These are phyloP conservation scores for Junonia oenone DNA, from an alignment of 2,888 invertebrate genomes.

Conservation along the genomic window DNA sequence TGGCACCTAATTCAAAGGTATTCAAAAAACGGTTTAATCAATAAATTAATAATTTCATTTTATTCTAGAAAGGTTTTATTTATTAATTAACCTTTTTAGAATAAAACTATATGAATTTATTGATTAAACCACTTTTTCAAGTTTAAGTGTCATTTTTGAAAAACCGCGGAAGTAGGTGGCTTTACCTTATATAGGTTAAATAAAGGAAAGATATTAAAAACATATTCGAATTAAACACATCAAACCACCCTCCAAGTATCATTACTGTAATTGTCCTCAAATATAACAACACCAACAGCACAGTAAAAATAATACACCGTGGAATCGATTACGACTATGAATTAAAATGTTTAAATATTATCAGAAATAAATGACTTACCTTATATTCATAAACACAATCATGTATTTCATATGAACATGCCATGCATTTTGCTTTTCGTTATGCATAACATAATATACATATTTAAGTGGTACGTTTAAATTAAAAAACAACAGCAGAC, in stretches of 20 bases:
- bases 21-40: too few species aligned
- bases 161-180: too few species aligned
- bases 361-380: slow-evolving; percentile 54
- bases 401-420: slow-evolving; percentile 39
- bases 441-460: neutral
- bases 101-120: too few species aligned
- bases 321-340: slow-evolving; percentile 69
- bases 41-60: too few species aligned
- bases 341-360: slow-evolving; percentile 29
- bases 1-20: too few species aligned
- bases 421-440: slow-evolving; percentile 43
- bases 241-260: slow-evolving; percentile 76
- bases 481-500: neutral
- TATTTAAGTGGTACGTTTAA: neutral
- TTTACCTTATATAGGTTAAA: slow-evolving; percentile 10
- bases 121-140: too few species aligned
- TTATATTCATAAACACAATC: slow-evolving; percentile 39
- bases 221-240: slow-evolving; percentile 32
- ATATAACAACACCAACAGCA: slow-evolving; percentile 42
- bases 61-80: too few species aligned
- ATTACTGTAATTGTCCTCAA: slow-evolving; percentile 22
- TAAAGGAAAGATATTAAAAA: neutral
- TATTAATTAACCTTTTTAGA: too few species aligned
- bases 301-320: slow-evolving; percentile 48
- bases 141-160: too few species aligned